Evolutionary conservation across 2,888 invertebrate species (phyloP).

Genomic region (Lottia scabra): DNA sequence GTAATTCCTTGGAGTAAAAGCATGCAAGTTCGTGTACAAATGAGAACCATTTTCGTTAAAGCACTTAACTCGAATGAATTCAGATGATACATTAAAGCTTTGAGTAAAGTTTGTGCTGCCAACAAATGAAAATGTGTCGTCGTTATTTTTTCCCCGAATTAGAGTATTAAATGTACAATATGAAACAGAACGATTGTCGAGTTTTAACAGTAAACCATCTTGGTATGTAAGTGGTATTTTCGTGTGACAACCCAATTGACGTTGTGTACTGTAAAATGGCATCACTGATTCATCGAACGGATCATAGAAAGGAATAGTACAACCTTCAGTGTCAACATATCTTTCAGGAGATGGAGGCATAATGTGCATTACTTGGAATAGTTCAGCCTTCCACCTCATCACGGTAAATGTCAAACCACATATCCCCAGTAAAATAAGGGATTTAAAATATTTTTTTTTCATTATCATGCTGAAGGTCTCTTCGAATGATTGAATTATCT

Average conservation of each 20-base stretch:
- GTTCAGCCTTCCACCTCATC: too few species aligned
- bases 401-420: too few species aligned
- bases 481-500: too few species aligned
- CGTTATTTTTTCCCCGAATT: constrained; percentile 35
- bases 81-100: constrained; percentile 35
- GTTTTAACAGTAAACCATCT: constrained; percentile 36
- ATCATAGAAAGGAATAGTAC: constrained; percentile 60
- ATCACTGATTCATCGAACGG: constrained; percentile 53
- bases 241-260: constrained; percentile 39
- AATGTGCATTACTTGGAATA: too few species aligned
- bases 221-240: constrained; percentile 52
- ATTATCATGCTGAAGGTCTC: too few species aligned
- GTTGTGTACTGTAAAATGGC: constrained; percentile 27
- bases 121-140: constrained; percentile 24
- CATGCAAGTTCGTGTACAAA: too few species aligned
- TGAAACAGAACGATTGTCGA: constrained; percentile 48
- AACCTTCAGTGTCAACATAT: constrained; percentile 54
- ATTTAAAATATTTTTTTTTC: too few species aligned
- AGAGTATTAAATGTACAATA: constrained; percentile 58
- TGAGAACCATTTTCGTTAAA: constrained; percentile 31
- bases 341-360: too few species aligned
- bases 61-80: constrained; percentile 60
- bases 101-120: constrained; percentile 27
- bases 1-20: too few species aligned
- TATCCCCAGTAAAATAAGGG: too few species aligned